A percentile compares a stretch with the other conserved stretches of the same genome.
phyloP scores from a whole-genome alignment of 2,113 vertebrate species.

The Bos indicus region DNA sequence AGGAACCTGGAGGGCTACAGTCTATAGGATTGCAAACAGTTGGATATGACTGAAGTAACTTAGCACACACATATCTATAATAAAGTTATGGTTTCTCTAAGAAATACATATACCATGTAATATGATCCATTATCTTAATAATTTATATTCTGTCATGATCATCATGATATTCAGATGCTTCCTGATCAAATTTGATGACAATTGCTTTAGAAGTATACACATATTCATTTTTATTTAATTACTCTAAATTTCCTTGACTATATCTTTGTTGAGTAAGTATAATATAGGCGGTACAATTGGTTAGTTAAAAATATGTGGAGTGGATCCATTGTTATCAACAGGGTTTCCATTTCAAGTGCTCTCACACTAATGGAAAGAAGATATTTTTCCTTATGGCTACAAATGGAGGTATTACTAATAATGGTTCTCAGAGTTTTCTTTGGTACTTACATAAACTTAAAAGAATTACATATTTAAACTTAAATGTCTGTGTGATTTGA shows the following conservation, averaged over 20 bases:
- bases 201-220: background rate
- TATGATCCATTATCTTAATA: background rate
- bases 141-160: background rate
- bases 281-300: background rate
- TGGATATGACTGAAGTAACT: background rate
- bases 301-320: background rate
- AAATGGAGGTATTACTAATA: background rate
- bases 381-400: conserved; percentile 21
- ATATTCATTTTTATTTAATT: background rate
- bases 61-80: background rate
- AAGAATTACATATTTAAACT: background rate
- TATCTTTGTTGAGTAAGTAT: background rate
- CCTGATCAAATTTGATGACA: background rate
- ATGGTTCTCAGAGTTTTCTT: conserved; percentile 60
- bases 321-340: background rate
- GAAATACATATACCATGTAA: background rate
- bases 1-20: background rate
- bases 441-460: conserved; percentile 63
- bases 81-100: background rate
- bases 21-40: background rate
- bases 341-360: background rate
- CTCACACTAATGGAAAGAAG: background rate
- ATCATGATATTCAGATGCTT: background rate
- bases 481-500: conserved; percentile 67
- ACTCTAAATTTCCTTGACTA: background rate